Conservation (phyloP, 2,113 vertebrate genomes). For the Fregata magnificens region DNA sequence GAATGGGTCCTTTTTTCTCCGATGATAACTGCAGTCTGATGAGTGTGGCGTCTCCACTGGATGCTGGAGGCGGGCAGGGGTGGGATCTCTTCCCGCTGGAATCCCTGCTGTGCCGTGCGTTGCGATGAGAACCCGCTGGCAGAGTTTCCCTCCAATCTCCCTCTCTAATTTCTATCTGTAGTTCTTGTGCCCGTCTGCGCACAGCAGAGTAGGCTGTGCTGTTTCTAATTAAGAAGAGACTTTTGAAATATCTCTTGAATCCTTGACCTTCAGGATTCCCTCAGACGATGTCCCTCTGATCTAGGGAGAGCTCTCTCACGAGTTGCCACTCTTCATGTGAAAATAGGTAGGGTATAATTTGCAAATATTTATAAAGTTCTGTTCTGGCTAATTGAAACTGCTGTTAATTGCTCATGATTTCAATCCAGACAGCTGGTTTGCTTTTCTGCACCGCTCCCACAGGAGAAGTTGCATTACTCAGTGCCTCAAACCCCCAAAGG, state of each 20-base stretch:
- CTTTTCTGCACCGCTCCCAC: background rate
- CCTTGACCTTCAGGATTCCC: background rate
- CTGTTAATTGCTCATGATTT: conserved; percentile 45
- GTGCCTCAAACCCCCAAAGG: background rate
- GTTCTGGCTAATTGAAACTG: conserved; percentile 12
- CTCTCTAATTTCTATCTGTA: background rate
- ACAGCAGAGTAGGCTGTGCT: background rate
- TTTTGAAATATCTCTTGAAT: conserved; percentile 1
- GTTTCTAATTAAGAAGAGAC: conserved; percentile 14
- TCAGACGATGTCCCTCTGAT: background rate
- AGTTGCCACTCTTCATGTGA: background rate
- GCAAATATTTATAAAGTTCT: conserved; percentile 33
- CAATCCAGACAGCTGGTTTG: conserved; percentile 47
- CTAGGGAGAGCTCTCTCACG: background rate
- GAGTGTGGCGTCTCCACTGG: background rate
- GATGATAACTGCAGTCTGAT: background rate
- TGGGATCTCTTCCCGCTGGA: background rate
- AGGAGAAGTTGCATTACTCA: conserved; percentile 11
- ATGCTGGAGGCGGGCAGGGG: background rate
- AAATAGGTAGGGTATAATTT: conserved; percentile 18
- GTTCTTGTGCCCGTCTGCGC: background rate
- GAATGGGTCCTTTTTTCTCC: background rate
- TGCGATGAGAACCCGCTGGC: background rate
- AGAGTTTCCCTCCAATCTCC: background rate
- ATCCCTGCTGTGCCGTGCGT: background rate